Conservation (phyloP, 2,113 vertebrate species). For the Apus apus region DNA sequence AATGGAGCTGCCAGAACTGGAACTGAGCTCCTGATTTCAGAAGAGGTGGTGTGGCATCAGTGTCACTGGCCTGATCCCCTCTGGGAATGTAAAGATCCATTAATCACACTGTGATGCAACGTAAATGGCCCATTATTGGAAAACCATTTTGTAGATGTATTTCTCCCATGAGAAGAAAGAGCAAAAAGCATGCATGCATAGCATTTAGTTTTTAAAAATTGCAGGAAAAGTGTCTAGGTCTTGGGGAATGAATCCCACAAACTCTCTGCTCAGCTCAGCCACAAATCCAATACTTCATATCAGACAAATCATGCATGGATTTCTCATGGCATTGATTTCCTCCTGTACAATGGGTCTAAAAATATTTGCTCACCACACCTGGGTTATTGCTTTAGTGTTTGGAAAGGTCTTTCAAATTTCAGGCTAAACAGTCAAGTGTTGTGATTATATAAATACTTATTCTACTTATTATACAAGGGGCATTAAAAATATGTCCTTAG, state of each 20-base stretch:
- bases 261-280: not conserved
- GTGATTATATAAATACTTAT: slow-evolving; percentile 51
- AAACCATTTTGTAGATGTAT: not conserved
- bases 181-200: not conserved
- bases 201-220: not conserved
- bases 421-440: slow-evolving; percentile 47
- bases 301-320: slow-evolving; percentile 1
- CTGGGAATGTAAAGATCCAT: not conserved
- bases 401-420: slow-evolving; percentile 55
- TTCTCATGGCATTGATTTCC: slow-evolving; percentile 5
- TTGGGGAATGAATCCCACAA: not conserved
- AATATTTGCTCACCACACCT: slow-evolving; percentile 46
- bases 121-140: not conserved
- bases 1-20: not conserved
- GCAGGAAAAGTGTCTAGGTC: not conserved
- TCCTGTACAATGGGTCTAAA: not conserved
- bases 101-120: not conserved
- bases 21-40: not conserved
- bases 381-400: slow-evolving; percentile 57
- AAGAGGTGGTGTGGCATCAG: not conserved
- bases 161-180: not conserved
- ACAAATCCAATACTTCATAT: not conserved
- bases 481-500: slow-evolving; percentile 4
- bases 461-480: slow-evolving; percentile 17
- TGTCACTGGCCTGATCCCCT: not conserved